A percentile compares a stretch with the other conserved stretches of the same genome.
Evolutionary conservation across 2,113 vertebrate genomes (phyloP).

Genomic region (Tylochromis polylepis): DNA sequence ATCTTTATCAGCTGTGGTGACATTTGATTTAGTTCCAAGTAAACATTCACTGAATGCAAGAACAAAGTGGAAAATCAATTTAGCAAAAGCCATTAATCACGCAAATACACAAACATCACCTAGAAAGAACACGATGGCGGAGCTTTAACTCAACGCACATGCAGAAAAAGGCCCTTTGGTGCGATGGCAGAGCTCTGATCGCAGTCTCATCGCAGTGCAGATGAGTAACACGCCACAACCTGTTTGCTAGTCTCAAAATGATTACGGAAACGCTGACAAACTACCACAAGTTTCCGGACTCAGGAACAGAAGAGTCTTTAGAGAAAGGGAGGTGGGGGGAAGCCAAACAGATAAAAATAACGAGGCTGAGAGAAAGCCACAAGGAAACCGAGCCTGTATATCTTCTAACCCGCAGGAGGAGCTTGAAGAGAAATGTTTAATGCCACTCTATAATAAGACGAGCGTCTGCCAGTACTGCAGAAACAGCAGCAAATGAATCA

Average conservation of each 20-base stretch:
- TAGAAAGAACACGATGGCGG: background rate
- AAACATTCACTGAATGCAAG: background rate
- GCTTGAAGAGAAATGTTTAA: background rate
- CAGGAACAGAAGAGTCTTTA: conserved; percentile 18
- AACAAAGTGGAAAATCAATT: conserved; percentile 43
- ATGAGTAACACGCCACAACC: conserved; percentile 30
- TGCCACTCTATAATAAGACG: background rate
- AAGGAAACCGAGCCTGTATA: background rate
- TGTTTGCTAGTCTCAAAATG: conserved; percentile 28
- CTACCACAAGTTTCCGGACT: conserved; percentile 39
- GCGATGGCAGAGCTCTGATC: background rate
- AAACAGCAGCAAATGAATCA: conserved; percentile 25
- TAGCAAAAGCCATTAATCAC: conserved; percentile 29
- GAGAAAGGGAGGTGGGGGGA: background rate
- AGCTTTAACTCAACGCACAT: background rate
- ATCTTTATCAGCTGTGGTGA: conserved; percentile 12
- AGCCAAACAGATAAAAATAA: conserved; percentile 32
- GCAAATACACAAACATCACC: conserved; percentile 7
- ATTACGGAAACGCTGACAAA: conserved; percentile 46
- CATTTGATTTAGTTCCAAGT: conserved; percentile 8
- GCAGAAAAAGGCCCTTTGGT: background rate
- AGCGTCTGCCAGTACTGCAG: background rate
- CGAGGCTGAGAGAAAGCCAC: background rate
- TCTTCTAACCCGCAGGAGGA: background rate
- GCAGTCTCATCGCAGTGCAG: background rate